Percentiles rank a stretch among this genome's conserved stretches.
phyloP scores from a whole-genome alignment of 1,140 invertebrate species.

The Oscheius sp. region DNA sequence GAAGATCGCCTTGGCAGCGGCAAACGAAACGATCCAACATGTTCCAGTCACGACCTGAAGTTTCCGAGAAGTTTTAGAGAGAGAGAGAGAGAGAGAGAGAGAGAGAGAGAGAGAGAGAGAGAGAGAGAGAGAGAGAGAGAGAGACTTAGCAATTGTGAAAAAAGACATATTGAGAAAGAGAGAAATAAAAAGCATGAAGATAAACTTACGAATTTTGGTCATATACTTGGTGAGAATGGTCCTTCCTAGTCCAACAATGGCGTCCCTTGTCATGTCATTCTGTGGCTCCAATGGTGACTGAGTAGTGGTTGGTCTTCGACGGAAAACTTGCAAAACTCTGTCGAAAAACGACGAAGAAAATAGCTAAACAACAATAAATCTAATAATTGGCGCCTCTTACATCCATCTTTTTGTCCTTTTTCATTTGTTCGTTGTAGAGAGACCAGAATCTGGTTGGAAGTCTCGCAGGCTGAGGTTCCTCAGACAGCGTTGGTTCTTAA shows the following conservation, averaged over 20 bases:
- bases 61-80: too few relatives aligned
- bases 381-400: background rate
- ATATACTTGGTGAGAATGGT: slow-evolving; percentile 2
- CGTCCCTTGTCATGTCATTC: background rate
- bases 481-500: too few relatives aligned
- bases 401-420: background rate
- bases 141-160: too few relatives aligned
- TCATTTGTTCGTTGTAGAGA: background rate
- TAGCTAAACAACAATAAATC: background rate
- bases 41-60: background rate
- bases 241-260: background rate
- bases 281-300: background rate
- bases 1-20: background rate
- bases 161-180: too few relatives aligned
- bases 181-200: background rate
- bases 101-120: too few relatives aligned
- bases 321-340: background rate
- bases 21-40: background rate
- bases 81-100: too few relatives aligned
- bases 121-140: too few relatives aligned
- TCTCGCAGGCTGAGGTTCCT: too few relatives aligned
- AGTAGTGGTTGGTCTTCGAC: background rate
- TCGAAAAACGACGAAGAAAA: background rate
- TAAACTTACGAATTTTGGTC: background rate
- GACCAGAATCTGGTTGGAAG: background rate